These are phyloP conservation scores for Trachops cirrhosus DNA, from an alignment of 2,797 vertebrate species.

Conservation along the genomic window DNA sequence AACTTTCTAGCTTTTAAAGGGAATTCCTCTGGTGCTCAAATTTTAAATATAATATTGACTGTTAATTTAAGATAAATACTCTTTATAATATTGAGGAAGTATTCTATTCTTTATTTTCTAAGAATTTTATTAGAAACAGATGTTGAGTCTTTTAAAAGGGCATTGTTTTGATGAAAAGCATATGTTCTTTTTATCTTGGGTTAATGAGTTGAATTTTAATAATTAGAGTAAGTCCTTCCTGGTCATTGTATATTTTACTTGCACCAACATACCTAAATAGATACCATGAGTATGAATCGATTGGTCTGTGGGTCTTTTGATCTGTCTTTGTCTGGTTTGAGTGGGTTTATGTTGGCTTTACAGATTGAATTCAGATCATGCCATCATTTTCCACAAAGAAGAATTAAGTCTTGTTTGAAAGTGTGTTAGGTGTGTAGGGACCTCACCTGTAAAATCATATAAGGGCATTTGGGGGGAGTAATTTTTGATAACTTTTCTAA, in stretches of 20 bases:
- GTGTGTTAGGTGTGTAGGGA: not conserved
- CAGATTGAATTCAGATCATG: not conserved
- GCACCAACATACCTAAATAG: not conserved
- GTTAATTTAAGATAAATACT: not conserved
- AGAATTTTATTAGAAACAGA: not conserved
- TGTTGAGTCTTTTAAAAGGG: not conserved
- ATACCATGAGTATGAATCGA: not conserved
- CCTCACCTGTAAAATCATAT: not conserved
- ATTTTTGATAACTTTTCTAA: not conserved
- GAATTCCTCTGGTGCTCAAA: not conserved
- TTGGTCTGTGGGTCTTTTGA: not conserved
- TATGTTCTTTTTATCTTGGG: not conserved
- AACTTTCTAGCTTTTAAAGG: not conserved
- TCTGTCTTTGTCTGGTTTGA: not conserved
- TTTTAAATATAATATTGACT: not conserved
- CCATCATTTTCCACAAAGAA: not conserved
- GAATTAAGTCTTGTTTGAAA: not conserved
- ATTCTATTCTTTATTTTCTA: not conserved
- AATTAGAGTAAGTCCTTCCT: not conserved
- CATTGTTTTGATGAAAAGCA: not conserved
- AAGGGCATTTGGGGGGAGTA: not conserved
- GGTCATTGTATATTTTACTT: not conserved
- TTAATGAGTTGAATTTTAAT: not conserved
- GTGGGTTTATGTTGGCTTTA: not conserved
- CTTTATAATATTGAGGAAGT: not conserved